phyloP scores from a whole-genome alignment of 2,888 invertebrate genomes.

The Brenthis ino region DNA sequence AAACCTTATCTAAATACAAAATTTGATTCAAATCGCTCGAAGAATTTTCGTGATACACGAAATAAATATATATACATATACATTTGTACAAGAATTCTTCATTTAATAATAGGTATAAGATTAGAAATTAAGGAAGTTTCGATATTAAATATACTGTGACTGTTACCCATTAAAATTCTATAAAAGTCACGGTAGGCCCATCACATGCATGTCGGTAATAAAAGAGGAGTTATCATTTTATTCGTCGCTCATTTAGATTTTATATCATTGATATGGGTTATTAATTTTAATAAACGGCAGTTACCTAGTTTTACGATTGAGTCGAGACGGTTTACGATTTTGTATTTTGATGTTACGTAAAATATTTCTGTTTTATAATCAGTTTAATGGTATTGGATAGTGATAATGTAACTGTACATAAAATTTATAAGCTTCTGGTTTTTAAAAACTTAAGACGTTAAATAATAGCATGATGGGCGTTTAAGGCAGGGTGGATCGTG shows the following conservation, averaged over 20 bases:
- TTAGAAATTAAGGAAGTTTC: too few species aligned
- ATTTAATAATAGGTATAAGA: too few species aligned
- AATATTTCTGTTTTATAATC: slow-evolving; percentile 18
- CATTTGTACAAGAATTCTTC: too few species aligned
- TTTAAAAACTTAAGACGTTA: neutral
- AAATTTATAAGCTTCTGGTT: slow-evolving; percentile 7
- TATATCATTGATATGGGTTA: slow-evolving; percentile 74
- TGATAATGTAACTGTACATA: slow-evolving; percentile 10
- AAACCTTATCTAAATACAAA: too few species aligned
- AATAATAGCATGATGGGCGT: too few species aligned
- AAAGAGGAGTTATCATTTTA: slow-evolving; percentile 73
- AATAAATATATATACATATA: too few species aligned
- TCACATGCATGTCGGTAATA: slow-evolving; percentile 50
- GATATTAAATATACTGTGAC: too few species aligned
- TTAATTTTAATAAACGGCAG: slow-evolving; percentile 75
- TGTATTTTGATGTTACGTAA: slow-evolving; percentile 25
- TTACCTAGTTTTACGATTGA: slow-evolving; percentile 58
- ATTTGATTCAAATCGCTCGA: too few species aligned
- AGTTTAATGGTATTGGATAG: slow-evolving; percentile 9
- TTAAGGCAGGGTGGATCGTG: too few species aligned
- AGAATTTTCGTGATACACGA: too few species aligned
- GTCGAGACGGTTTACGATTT: slow-evolving; percentile 46
- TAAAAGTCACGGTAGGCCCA: slow-evolving; percentile 12
- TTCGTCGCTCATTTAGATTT: slow-evolving; percentile 77
- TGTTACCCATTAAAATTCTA: too few species aligned